A percentile compares a stretch with the other conserved stretches of the same genome.
Conservation (phyloP, 2,797 vertebrate species). For the Coranthus polyacanthus region DNA sequence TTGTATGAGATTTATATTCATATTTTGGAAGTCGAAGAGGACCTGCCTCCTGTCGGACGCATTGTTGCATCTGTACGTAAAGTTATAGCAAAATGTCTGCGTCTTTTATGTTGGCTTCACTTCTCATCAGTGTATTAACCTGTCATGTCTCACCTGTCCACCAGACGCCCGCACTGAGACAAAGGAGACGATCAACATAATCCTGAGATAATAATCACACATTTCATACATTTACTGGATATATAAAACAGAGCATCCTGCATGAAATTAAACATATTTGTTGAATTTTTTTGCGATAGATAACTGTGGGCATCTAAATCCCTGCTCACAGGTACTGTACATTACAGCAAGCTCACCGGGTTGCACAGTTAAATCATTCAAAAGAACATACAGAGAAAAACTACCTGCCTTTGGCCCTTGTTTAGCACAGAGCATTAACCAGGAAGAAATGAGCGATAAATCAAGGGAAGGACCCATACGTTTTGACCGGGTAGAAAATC, state of each 20-base stretch:
- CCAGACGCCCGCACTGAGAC: not conserved
- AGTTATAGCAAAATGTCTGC: too few relatives aligned
- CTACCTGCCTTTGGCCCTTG: slow-evolving; percentile 83
- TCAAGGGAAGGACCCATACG: slow-evolving; percentile 80
- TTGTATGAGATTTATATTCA: too few relatives aligned
- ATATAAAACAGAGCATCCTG: not conserved
- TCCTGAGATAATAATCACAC: not conserved
- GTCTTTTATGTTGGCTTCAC: too few relatives aligned
- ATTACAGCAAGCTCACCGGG: slow-evolving; percentile 51
- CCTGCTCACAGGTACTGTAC: slow-evolving; percentile 30
- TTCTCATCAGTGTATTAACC: too few relatives aligned
- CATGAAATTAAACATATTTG: slow-evolving; percentile 9
- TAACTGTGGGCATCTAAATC: slow-evolving; percentile 34
- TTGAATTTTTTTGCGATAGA: slow-evolving; percentile 34
- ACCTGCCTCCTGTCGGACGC: too few relatives aligned
- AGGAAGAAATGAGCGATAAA: slow-evolving; percentile 84
- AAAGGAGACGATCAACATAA: not conserved
- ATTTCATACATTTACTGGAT: too few relatives aligned
- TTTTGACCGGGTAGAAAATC: slow-evolving; percentile 87
- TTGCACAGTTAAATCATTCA: slow-evolving; percentile 66
- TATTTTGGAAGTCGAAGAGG: too few relatives aligned
- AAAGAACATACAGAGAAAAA: slow-evolving; percentile 77
- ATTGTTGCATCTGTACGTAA: too few relatives aligned
- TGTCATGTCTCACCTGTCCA: too few relatives aligned
- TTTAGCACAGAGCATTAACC: slow-evolving; percentile 83